These are phyloP conservation scores for Huso huso DNA, from an alignment of 2,797 vertebrate genomes.

Conservation along the genomic window DNA sequence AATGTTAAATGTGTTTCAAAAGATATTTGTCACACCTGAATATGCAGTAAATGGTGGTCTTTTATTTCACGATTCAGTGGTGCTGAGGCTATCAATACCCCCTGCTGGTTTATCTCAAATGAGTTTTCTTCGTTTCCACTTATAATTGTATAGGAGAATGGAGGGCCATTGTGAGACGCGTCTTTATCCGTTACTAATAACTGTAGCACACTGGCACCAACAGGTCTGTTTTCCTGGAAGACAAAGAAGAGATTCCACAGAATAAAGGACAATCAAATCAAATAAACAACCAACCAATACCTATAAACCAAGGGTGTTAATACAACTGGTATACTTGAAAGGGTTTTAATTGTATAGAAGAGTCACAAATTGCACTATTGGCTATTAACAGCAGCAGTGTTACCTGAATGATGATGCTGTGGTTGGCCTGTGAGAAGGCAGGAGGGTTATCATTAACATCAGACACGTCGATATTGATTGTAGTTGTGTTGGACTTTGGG, in stretches of 20 bases:
- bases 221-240: slow-evolving; percentile 78
- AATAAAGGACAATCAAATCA: background rate
- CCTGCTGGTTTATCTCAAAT: slow-evolving; percentile 75
- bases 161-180: slow-evolving; percentile 80
- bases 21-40: slow-evolving; percentile 64
- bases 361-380: background rate
- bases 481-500: slow-evolving; percentile 75
- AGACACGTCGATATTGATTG: slow-evolving; percentile 86
- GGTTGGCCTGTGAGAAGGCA: slow-evolving; percentile 75
- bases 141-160: slow-evolving; percentile 77
- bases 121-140: slow-evolving; percentile 73
- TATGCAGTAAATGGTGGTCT: slow-evolving; percentile 73
- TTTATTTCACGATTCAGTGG: slow-evolving; percentile 53
- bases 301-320: background rate
- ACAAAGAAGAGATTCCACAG: background rate
- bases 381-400: background rate
- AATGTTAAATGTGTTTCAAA: background rate
- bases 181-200: slow-evolving; percentile 81
- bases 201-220: slow-evolving; percentile 72
- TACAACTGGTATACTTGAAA: background rate
- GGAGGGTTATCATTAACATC: slow-evolving; percentile 94
- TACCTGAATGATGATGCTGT: slow-evolving; percentile 86
- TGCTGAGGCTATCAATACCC: slow-evolving; percentile 53
- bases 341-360: no score
- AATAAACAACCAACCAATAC: no score